Evolutionary conservation across 2,888 invertebrate genomes (phyloP).

Genomic region (Agonopterix arenella): DNA sequence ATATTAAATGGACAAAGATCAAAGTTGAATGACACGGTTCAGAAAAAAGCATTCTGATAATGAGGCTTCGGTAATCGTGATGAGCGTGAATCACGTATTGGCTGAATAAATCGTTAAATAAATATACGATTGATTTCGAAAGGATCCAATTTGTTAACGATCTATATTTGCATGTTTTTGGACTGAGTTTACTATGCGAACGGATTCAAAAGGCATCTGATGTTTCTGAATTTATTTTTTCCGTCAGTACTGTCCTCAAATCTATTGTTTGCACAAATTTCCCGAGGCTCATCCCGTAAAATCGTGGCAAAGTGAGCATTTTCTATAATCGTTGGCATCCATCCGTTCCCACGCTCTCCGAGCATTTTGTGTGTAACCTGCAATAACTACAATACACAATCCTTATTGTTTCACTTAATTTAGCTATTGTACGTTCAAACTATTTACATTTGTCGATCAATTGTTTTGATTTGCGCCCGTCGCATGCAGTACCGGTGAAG

Average conservation of each 20-base stretch:
- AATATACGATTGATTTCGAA: constrained; percentile 21
- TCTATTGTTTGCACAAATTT: constrained; percentile 44
- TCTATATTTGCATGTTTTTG: not conserved
- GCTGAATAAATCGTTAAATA: constrained; percentile 34
- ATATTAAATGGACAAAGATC: constrained; percentile 59
- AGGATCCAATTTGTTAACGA: constrained; percentile 13
- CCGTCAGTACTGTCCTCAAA: constrained; percentile 17
- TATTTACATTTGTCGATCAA: constrained; percentile 62
- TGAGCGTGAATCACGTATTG: constrained; percentile 46
- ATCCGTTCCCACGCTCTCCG: constrained; percentile 65
- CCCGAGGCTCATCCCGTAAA: constrained; percentile 42
- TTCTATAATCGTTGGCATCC: constrained; percentile 51
- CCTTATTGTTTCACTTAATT: constrained; percentile 73
- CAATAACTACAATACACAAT: constrained; percentile 65
- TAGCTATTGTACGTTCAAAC: constrained; percentile 63
- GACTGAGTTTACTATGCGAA: not conserved
- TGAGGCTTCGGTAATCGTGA: constrained; percentile 50
- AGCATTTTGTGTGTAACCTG: constrained; percentile 60
- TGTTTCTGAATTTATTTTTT: not conserved
- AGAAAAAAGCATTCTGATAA: constrained; percentile 46
- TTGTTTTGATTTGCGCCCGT: constrained; percentile 38
- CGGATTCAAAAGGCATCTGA: too few species aligned
- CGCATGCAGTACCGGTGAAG: constrained; percentile 18
- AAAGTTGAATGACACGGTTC: constrained; percentile 67
- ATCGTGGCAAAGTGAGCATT: constrained; percentile 40